These are phyloP conservation scores for Oreortyx pictus DNA, from an alignment of 2,797 vertebrate species.

Conservation along the genomic window DNA sequence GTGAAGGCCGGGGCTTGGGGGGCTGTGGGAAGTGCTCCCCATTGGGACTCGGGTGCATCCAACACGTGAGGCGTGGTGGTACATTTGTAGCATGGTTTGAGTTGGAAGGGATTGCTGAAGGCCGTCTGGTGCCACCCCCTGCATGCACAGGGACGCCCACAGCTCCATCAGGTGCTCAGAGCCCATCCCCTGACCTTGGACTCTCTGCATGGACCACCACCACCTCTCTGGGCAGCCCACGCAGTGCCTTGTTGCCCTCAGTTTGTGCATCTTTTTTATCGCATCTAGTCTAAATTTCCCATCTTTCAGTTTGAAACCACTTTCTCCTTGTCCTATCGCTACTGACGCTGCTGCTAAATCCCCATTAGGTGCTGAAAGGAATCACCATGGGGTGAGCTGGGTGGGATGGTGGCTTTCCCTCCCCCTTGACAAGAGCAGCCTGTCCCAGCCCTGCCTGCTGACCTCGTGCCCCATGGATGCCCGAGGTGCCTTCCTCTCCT, in stretches of 20 bases:
- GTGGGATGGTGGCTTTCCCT: neutral
- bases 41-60: neutral
- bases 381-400: neutral
- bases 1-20: rapidly evolving
- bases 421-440: neutral
- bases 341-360: neutral
- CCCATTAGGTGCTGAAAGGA: neutral
- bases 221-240: too few relatives aligned
- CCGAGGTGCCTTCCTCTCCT: neutral
- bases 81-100: neutral
- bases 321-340: neutral
- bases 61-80: neutral
- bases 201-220: neutral
- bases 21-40: neutral
- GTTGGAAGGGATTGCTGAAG: neutral
- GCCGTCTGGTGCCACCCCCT: neutral
- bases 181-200: neutral
- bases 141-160: too few relatives aligned
- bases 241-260: neutral
- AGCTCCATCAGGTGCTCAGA: neutral
- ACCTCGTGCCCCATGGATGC: neutral
- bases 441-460: neutral
- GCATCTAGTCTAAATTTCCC: neutral
- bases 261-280: neutral
- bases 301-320: neutral